Percentiles rank a stretch among this genome's conserved stretches.
Conservation (phyloP, 2,113 vertebrate species). For the Cricetomys ansorgei region DNA sequence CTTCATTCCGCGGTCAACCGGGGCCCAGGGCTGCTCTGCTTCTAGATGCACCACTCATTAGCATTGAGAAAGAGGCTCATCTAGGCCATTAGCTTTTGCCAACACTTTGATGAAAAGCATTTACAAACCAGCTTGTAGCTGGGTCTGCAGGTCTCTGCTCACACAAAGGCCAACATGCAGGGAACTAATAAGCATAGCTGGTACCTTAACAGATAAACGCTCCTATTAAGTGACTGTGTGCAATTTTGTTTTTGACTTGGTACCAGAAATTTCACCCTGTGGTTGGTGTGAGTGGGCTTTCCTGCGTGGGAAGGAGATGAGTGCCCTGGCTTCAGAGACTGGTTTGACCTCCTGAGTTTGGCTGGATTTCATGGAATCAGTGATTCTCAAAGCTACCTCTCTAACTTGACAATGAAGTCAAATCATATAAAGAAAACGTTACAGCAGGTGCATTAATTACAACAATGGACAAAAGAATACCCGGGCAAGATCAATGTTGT, state of each 20-base stretch:
- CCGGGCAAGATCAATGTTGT: not conserved
- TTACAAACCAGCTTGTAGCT: not conserved
- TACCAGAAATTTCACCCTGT: constrained; percentile 26
- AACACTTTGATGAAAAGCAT: not conserved
- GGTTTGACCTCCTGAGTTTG: constrained; percentile 66
- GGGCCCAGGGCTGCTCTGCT: constrained; percentile 77
- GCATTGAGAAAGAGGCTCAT: constrained; percentile 62
- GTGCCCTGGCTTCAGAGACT: constrained; percentile 30
- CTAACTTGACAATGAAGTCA: constrained; percentile 21
- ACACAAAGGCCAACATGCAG: not conserved
- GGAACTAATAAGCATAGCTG: not conserved
- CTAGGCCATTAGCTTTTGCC: constrained; percentile 63
- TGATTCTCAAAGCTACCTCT: constrained; percentile 73
- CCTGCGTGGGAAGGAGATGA: constrained; percentile 48
- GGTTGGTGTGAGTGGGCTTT: constrained; percentile 9
- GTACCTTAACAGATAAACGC: constrained; percentile 45
- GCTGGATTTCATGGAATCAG: constrained; percentile 75
- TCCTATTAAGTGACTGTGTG: constrained; percentile 23
- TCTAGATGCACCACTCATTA: constrained; percentile 77
- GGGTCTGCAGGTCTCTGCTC: not conserved
- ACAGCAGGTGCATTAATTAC: constrained; percentile 41
- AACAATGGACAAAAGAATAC: constrained; percentile 52
- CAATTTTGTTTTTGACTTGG: constrained; percentile 58
- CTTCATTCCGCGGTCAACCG: constrained; percentile 81
- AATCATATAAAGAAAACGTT: constrained; percentile 43